phyloP scores from a whole-genome alignment of 2,797 vertebrate species.

The Ctenopoma kingsleyae region DNA sequence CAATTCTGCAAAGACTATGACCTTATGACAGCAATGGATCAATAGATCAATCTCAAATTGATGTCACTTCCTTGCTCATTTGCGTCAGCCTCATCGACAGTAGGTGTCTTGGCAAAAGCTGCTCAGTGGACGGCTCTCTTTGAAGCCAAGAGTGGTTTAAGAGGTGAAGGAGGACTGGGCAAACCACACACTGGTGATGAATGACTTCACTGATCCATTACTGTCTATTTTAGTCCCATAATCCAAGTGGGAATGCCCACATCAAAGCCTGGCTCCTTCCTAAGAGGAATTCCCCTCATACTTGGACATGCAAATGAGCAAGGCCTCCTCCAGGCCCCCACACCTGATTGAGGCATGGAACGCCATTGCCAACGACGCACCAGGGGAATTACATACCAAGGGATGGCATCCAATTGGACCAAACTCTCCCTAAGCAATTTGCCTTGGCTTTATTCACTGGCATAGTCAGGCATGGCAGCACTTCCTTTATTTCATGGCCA shows the following conservation, averaged over 20 bases:
- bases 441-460: conserved; percentile 86
- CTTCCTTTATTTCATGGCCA: conserved; percentile 81
- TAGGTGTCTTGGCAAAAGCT: conserved; percentile 48
- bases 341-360: conserved; percentile 85
- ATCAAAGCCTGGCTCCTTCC: conserved; percentile 82
- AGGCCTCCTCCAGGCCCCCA: conserved; percentile 78
- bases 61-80: conserved; percentile 52
- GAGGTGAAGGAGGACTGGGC: conserved; percentile 79
- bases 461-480: conserved; percentile 78
- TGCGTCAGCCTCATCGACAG: conserved; percentile 45
- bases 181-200: conserved; percentile 75
- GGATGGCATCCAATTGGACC: conserved; percentile 87
- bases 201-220: conserved; percentile 83
- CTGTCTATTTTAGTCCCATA: conserved; percentile 83
- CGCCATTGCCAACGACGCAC: conserved; percentile 80
- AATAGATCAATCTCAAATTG: conserved; percentile 41
- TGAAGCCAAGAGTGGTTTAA: conserved; percentile 73
- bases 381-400: conserved; percentile 86
- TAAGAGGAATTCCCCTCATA: conserved; percentile 82
- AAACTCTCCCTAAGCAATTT: conserved; percentile 85
- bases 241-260: conserved; percentile 84
- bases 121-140: conserved; percentile 69
- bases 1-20: conserved; percentile 30
- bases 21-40: conserved; percentile 34
- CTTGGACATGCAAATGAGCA: conserved; percentile 85